Evolutionary conservation across 2,888 invertebrate species (phyloP).

Genomic region (Synergus laeviventris): DNA sequence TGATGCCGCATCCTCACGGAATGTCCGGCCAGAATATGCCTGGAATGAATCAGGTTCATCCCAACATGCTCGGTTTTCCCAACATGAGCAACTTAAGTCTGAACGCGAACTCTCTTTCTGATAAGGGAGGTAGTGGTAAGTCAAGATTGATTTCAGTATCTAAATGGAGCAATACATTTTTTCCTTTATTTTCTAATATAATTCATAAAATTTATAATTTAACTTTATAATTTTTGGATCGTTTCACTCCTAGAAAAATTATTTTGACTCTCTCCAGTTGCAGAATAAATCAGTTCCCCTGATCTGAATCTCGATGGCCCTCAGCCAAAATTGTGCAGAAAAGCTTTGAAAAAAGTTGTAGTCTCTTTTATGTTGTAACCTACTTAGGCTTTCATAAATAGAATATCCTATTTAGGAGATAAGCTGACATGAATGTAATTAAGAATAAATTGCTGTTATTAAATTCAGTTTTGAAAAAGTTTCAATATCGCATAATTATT

Average conservation of each 20-base stretch:
- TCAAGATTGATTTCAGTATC: background rate
- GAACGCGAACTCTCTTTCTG: constrained; percentile 77
- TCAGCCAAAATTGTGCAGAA: background rate
- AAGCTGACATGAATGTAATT: background rate
- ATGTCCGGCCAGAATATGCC: constrained; percentile 56
- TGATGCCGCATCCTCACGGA: constrained; percentile 61
- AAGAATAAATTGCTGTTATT: background rate
- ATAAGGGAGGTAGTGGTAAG: constrained; percentile 74
- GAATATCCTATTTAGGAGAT: background rate
- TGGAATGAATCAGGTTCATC: constrained; percentile 57
- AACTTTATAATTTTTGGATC: background rate
- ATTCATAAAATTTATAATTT: no score
- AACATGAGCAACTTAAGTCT: constrained; percentile 77
- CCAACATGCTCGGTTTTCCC: constrained; percentile 76
- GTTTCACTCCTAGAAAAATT: constrained; percentile 1
- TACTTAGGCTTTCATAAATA: background rate
- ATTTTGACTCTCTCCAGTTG: background rate
- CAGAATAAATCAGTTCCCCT: background rate
- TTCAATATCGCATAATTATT: background rate
- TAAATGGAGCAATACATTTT: background rate
- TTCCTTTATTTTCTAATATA: no score
- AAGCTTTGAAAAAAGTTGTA: background rate
- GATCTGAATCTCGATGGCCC: background rate
- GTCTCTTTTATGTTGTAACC: background rate
- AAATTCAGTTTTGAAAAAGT: background rate